Base-by-base conservation (phyloP, 2,113 vertebrate species). In the Riparia riparia region DNA sequence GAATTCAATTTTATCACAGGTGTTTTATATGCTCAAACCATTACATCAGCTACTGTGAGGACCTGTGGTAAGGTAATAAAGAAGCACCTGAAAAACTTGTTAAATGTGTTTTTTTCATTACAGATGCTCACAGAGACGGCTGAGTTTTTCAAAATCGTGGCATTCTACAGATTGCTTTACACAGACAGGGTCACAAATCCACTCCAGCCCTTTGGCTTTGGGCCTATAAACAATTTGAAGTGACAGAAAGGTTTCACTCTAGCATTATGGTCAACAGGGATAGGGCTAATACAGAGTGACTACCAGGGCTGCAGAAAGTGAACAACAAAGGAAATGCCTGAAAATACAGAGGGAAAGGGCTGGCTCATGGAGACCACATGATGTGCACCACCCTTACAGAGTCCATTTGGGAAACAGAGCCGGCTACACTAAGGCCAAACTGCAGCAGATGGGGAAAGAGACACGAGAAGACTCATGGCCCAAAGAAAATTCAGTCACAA, bases 61-160 rank as follows among this genome's bases (percentile, higher is more conserved):
- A 95, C 63, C 83, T 84, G 91, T 88, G 78, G 80, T 86, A 95
- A 95, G 64, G 84, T 87, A 94, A 95, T 85, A 96, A 94, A 91
- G 39, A 13, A 29, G 58, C 39, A 90, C 58, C 87, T 85, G 87
- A 82, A 96, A 95, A 96, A 88, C 70, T 88, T 95, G 88, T 70
- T 90, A 90, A 83, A 92, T 58, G 68, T 51, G 47, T 26, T 76
- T 82, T 94, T 66, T 56, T 58, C 68, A 83, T 76, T 83, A 91
- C 42, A 2, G 19, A 90, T 73, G 80, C 82, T 66, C 63, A 70
- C 0, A 1, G 78, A 94, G 84, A 87, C 47, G 74, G 85, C 34
- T 8, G 47, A 88, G 25, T 58, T 93, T 88, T 94, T 86, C 63
- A 82, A 93, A 92, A 68, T 45, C 29, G 39, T 11, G 61, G 26